Conservation (phyloP, 2,888 invertebrate species). For the Monochamus alternatus region DNA sequence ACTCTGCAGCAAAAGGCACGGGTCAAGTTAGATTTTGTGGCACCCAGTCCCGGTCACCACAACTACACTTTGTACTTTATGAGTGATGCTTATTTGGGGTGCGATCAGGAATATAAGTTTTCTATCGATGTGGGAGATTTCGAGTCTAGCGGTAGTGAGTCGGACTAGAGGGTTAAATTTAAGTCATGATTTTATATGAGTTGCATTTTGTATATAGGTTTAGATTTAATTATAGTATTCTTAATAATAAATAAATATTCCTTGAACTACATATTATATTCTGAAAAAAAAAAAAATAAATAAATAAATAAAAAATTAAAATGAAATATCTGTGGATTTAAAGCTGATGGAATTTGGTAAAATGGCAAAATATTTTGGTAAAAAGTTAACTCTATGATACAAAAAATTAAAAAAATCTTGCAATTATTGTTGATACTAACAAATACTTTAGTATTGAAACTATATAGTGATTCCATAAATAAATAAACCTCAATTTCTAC, state of each 20-base stretch:
- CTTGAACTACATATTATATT: neutral
- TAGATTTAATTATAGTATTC: too few species aligned
- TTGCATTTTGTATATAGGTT: neutral
- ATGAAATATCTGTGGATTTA: too few species aligned
- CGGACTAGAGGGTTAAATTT: conserved; percentile 69
- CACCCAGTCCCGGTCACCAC: conserved; percentile 90
- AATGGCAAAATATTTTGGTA: too few species aligned
- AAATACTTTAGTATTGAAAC: too few species aligned
- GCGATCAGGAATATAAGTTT: conserved; percentile 99
- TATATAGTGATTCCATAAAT: too few species aligned
- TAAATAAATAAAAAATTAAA: too few species aligned
- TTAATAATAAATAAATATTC: neutral
- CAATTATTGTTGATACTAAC: too few species aligned
- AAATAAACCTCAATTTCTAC: too few species aligned
- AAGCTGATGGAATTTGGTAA: too few species aligned
- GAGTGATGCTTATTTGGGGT: conserved; percentile 99
- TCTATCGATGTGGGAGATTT: conserved; percentile 86
- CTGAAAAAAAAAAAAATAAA: too few species aligned
- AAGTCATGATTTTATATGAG: neutral
- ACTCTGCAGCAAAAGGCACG: conserved; percentile 95
- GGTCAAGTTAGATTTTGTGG: conserved; percentile 92
- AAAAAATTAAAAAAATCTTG: too few species aligned
- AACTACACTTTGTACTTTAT: conserved; percentile 97
- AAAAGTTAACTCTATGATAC: too few species aligned
- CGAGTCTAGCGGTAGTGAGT: conserved; percentile 77